Evolutionary conservation across 2,888 invertebrate species (phyloP).

Genomic region (Acanthosepion lycidas): DNA sequence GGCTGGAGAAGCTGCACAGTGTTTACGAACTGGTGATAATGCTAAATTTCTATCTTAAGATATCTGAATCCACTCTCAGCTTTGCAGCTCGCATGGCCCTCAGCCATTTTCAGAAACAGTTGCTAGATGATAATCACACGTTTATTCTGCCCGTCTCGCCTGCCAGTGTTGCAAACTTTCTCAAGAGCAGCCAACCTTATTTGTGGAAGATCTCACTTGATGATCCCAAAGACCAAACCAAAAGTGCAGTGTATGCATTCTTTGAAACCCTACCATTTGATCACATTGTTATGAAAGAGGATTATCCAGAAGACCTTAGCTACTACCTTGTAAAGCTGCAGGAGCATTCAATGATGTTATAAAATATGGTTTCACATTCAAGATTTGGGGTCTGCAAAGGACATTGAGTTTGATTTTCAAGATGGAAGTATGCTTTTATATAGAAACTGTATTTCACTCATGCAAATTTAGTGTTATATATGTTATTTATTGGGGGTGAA

Average conservation of each 20-base stretch:
- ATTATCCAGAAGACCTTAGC: background rate
- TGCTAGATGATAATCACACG: constrained; percentile 52
- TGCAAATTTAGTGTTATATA: no score
- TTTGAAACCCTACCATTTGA: background rate
- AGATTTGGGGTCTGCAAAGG: background rate
- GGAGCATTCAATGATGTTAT: background rate
- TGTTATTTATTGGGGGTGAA: no score
- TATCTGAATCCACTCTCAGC: constrained; percentile 58
- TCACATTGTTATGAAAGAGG: background rate
- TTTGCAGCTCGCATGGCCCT: constrained; percentile 59
- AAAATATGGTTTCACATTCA: background rate
- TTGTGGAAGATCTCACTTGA: constrained; percentile 56
- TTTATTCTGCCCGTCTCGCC: constrained; percentile 61
- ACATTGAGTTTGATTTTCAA: background rate
- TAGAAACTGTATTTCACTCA: no score
- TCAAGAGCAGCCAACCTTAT: constrained; percentile 56
- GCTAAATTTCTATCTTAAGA: constrained; percentile 61
- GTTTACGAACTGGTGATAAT: constrained; percentile 65
- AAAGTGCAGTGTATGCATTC: background rate
- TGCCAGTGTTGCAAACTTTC: constrained; percentile 53
- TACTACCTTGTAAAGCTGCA: constrained; percentile 11
- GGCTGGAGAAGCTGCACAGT: constrained; percentile 62
- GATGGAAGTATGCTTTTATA: background rate
- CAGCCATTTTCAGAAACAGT: constrained; percentile 59
- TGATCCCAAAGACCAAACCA: background rate